Evolutionary conservation across 2,797 vertebrate species (phyloP).

Genomic region (Triplophysa bombifrons): DNA sequence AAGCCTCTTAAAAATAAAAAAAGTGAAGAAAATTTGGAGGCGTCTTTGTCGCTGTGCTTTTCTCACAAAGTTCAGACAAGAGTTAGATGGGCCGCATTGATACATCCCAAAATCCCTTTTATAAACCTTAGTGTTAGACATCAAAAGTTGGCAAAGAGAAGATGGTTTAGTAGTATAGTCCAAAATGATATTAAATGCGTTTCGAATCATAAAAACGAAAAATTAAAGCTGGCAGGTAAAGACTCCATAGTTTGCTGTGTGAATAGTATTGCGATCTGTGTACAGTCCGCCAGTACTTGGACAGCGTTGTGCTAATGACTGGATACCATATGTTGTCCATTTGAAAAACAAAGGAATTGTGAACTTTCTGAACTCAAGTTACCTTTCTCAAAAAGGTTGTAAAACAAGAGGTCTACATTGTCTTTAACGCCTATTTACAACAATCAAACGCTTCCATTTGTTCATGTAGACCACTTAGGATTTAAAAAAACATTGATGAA

Average conservation of each 20-base stretch:
- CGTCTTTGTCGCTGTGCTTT: slow-evolving; percentile 72
- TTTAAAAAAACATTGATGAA: slow-evolving; percentile 81
- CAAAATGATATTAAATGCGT: slow-evolving; percentile 61
- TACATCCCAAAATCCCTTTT: slow-evolving; percentile 47
- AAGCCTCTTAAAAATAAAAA: slow-evolving; percentile 25
- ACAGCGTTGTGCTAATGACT: slow-evolving; percentile 51
- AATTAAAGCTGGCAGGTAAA: slow-evolving; percentile 30
- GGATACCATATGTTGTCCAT: slow-evolving; percentile 24
- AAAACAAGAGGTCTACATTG: slow-evolving; percentile 62
- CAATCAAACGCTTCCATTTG: slow-evolving; percentile 77
- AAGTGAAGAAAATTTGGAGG: neutral
- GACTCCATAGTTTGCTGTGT: slow-evolving; percentile 26
- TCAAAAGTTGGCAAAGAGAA: slow-evolving; percentile 47
- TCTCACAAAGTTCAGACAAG: slow-evolving; percentile 54
- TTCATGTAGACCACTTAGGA: slow-evolving; percentile 82
- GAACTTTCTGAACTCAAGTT: slow-evolving; percentile 24
- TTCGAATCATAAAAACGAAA: slow-evolving; percentile 34
- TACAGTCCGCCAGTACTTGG: slow-evolving; percentile 29
- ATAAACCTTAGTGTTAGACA: slow-evolving; percentile 35
- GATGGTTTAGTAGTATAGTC: slow-evolving; percentile 53
- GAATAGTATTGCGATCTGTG: slow-evolving; percentile 50
- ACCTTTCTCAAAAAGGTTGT: slow-evolving; percentile 55
- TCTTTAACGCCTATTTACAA: slow-evolving; percentile 62
- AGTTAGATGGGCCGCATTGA: slow-evolving; percentile 55
- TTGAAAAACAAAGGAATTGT: slow-evolving; percentile 4